A percentile compares a stretch with the other conserved stretches of the same genome.
Conservation (phyloP, 2,797 vertebrate genomes). For the Emydoidea blandingii region DNA sequence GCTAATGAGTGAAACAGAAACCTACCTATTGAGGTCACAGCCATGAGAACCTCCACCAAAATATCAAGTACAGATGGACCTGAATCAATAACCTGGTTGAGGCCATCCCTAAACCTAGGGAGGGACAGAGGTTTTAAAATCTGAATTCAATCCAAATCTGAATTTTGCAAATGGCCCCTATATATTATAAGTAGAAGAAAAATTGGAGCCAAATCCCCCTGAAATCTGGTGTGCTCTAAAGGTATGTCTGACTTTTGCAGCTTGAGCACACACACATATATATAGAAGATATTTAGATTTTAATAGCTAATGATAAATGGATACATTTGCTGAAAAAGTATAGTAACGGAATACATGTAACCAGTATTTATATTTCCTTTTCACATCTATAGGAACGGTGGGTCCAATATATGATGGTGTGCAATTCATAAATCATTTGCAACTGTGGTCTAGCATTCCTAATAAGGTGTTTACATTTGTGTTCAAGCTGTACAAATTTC, state of each 20-base stretch:
- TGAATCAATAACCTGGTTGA: not conserved
- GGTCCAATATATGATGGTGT: not conserved
- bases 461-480: not conserved
- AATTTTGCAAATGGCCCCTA: not conserved
- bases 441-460: not conserved
- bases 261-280: not conserved
- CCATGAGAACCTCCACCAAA: not conserved
- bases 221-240: not conserved
- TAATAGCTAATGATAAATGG: not conserved
- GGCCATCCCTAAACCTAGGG: not conserved
- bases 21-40: not conserved
- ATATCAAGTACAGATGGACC: not conserved
- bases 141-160: not conserved
- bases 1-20: slow-evolving; percentile 57
- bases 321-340: not conserved
- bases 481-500: not conserved
- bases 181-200: not conserved
- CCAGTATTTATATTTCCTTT: not conserved
- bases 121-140: not conserved
- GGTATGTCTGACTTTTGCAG: not conserved
- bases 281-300: not conserved
- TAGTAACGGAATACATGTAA: no score
- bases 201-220: not conserved
- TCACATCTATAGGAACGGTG: not conserved
- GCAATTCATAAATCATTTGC: not conserved